Evolutionary conservation across 2,888 invertebrate genomes (phyloP), one percentile per base, ranked within the genome.

Genomic region (Chironomus tentans): DNA sequence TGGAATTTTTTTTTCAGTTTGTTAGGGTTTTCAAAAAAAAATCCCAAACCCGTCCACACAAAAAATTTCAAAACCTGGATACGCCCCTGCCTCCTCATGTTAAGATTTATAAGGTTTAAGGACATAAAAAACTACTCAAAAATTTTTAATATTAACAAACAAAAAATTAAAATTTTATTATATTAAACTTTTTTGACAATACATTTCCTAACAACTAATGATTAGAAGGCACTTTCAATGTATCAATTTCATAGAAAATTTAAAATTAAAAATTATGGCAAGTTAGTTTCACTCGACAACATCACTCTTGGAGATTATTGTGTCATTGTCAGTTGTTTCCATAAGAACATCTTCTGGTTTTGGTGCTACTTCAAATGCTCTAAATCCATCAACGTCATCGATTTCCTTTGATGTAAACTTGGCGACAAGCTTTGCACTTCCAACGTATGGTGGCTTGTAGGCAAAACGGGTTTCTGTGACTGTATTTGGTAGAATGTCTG

Each of bases 351-450:
- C 84, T 62, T 81, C 82, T 0, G 82, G 82, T 56, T 81, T 78
- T 0, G 84, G 84, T 78, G 86, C 85, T 6, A 94, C 91, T 84
- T 89, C 88, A 79, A 93, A 90, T 72, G 90, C 88, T n/a, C 90
- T 82, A 83, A 91, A 94, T 1, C 97, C 96, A 80, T 96, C 95
- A 2, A 96, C 93, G 81, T 97, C 96, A 78, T 91, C 90, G 79
- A 97, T 86, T 82, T 97, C 94, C 80, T 91, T 93, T 12, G 94
- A 93, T 71, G 88, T 87, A 83, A 97, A 97, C 82, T 95, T 96
- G 21, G 92, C 95, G 24, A 92, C 90, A 78, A 97, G 89, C 18
- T 94, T 93, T 78, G 91, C 91, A 50, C 91, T 88, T 0, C 97
- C 97, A 0, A 89, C 87, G 82, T 90, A 88, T 2, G 90, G 90